Percentiles rank a stretch among this genome's conserved stretches.
Conservation (phyloP, 2,113 vertebrate genomes). For the Jaculus jaculus region DNA sequence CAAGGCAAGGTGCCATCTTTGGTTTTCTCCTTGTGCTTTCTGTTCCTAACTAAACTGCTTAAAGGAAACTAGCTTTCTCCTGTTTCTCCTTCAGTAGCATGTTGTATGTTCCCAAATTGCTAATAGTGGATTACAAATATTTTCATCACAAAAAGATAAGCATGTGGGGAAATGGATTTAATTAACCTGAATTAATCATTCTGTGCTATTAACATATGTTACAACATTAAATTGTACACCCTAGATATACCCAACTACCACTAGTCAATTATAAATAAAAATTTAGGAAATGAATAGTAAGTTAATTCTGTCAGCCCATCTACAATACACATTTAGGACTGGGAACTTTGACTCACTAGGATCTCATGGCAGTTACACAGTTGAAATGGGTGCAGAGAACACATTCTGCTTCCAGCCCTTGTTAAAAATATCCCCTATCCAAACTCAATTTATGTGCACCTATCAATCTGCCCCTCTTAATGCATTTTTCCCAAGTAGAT, state of each 20-base stretch:
- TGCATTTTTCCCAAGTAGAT: background rate
- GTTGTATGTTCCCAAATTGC: background rate
- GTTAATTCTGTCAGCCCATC: background rate
- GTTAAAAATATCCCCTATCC: slow-evolving; percentile 47
- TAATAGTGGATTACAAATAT: background rate
- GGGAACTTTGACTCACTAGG: background rate
- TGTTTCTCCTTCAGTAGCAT: background rate
- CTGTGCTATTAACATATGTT: background rate
- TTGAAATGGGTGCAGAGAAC: background rate
- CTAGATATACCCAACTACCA: background rate
- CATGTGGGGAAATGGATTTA: background rate
- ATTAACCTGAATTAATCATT: background rate
- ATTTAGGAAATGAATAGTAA: background rate
- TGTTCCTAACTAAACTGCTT: no score
- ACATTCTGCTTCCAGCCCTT: slow-evolving; percentile 10
- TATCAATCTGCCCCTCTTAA: background rate
- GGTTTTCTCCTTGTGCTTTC: no score
- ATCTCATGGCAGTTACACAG: background rate
- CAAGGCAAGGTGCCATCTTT: no score
- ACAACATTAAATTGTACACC: background rate
- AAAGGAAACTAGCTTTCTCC: no score
- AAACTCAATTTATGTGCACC: background rate
- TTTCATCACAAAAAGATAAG: background rate
- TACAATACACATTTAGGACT: background rate
- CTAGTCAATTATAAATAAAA: background rate